Evolutionary conservation across 2,797 vertebrate species (phyloP).

Genomic region (Acrossocheilus fasciatus): DNA sequence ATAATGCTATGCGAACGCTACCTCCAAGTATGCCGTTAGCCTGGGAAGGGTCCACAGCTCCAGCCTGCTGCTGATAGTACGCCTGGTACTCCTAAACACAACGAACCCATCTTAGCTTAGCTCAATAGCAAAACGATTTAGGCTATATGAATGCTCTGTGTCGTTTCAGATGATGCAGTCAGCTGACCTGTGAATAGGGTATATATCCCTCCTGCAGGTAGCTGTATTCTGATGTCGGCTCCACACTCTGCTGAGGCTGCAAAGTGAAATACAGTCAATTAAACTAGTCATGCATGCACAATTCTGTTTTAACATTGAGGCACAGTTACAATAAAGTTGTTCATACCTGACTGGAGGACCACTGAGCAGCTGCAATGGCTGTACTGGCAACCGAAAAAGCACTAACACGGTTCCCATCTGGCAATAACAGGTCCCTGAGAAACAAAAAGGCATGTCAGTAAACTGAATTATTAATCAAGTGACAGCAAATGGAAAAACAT

Average conservation of each 20-base stretch:
- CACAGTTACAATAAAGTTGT: background rate
- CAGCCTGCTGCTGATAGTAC: slow-evolving; percentile 87
- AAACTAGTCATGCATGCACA: background rate
- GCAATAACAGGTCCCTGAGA: slow-evolving; percentile 90
- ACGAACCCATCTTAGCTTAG: background rate
- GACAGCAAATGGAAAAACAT: background rate
- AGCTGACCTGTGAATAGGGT: slow-evolving; percentile 87
- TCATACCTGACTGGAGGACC: slow-evolving; percentile 96
- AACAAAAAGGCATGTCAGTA: background rate
- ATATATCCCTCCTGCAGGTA: slow-evolving; percentile 92
- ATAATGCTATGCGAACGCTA: slow-evolving; percentile 43
- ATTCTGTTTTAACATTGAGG: background rate
- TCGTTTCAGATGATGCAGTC: background rate
- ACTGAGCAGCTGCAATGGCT: slow-evolving; percentile 98
- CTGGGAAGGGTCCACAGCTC: slow-evolving; percentile 82
- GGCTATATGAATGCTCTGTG: background rate
- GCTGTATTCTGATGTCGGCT: slow-evolving; percentile 89
- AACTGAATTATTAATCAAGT: background rate
- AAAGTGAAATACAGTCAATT: background rate
- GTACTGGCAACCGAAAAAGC: slow-evolving; percentile 98
- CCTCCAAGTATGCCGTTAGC: slow-evolving; percentile 86
- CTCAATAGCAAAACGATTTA: background rate
- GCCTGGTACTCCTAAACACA: slow-evolving; percentile 84
- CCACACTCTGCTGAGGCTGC: slow-evolving; percentile 87
- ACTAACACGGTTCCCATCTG: slow-evolving; percentile 95